Evolutionary conservation across 2,888 invertebrate species (phyloP).

Genomic region (Troglohyphantes excavatus): DNA sequence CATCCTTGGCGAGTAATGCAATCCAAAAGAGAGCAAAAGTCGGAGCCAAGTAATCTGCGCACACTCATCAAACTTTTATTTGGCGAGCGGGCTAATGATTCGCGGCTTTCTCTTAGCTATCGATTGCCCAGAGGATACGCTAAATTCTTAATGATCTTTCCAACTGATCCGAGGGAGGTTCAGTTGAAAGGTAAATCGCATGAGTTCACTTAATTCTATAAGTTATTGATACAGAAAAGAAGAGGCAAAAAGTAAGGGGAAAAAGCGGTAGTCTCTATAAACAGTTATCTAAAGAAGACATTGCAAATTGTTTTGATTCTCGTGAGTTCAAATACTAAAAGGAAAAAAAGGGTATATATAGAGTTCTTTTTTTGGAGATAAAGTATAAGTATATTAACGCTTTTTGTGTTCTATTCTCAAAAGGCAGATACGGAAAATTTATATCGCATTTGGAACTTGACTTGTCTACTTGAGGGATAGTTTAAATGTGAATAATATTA

Average conservation of each 20-base stretch:
- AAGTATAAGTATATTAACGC: too few relatives aligned
- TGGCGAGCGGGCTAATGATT: constrained; percentile 62
- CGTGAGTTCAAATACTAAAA: neutral
- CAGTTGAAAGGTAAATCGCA: constrained; percentile 66
- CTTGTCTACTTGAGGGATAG: too few relatives aligned
- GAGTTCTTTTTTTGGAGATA: neutral
- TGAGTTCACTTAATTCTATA: constrained; percentile 67
- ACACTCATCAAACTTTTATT: constrained; percentile 60
- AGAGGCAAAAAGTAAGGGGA: constrained; percentile 16
- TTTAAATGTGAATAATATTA: too few relatives aligned
- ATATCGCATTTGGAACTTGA: too few relatives aligned
- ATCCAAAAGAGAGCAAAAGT: constrained; percentile 61
- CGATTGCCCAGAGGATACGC: constrained; percentile 39
- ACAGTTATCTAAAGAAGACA: constrained; percentile 41
- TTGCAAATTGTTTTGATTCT: neutral
- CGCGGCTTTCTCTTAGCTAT: constrained; percentile 49
- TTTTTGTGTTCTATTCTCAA: too few relatives aligned
- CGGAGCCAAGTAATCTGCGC: constrained; percentile 47
- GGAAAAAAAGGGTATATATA: neutral
- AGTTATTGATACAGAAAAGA: constrained; percentile 59
- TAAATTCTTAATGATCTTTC: constrained; percentile 60
- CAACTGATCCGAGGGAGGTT: constrained; percentile 58
- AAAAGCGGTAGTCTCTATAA: constrained; percentile 12
- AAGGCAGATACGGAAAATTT: too few relatives aligned
- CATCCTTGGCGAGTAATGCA: constrained; percentile 31